These are phyloP conservation scores for Thamnophis elegans DNA, from an alignment of 2,797 vertebrate genomes.

Conservation along the genomic window DNA sequence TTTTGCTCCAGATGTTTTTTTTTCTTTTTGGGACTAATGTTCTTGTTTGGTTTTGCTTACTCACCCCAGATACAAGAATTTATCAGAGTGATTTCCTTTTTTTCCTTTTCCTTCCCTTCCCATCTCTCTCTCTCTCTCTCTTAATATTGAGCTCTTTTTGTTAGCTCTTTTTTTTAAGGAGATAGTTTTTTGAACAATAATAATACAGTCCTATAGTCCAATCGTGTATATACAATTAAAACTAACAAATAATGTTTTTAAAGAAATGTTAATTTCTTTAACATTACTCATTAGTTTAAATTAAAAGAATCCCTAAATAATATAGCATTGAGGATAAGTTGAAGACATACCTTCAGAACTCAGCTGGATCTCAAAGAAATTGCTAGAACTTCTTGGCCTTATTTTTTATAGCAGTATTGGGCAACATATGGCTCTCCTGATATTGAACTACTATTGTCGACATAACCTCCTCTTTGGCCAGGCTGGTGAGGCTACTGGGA, in stretches of 20 bases:
- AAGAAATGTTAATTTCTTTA: neutral
- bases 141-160: neutral
- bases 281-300: neutral
- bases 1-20: neutral
- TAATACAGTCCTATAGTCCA: neutral
- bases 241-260: neutral
- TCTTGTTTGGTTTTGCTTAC: neutral
- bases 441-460: neutral
- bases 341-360: neutral
- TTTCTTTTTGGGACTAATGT: neutral
- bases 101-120: too few relatives aligned
- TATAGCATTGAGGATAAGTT: neutral
- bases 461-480: neutral
- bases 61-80: neutral
- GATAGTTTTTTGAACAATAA: neutral
- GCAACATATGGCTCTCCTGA: neutral
- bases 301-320: neutral
- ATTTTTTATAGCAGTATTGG: neutral
- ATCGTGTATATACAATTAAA: neutral
- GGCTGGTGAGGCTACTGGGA: neutral
- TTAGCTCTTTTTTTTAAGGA: neutral
- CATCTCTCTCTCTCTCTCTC: too few relatives aligned
- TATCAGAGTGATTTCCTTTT: neutral
- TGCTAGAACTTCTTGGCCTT: neutral
- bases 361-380: neutral